These are phyloP conservation scores for Pinna nobilis DNA, from an alignment of 1,140 invertebrate species.

Conservation along the genomic window DNA sequence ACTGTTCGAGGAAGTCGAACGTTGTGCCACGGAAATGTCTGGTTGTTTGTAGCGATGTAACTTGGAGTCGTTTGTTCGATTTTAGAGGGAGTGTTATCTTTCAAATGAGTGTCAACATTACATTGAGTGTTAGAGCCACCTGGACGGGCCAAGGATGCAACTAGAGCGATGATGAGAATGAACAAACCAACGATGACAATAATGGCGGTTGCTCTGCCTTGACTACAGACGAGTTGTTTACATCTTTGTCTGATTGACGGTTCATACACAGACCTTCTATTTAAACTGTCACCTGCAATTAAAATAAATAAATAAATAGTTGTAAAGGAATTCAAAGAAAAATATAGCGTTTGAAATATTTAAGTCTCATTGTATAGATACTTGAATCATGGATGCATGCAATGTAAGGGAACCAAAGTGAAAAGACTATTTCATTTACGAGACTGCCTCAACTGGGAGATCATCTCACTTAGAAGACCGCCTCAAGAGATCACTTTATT, in stretches of 20 bases:
- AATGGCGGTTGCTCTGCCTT: constrained; percentile 87
- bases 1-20: constrained; percentile 86
- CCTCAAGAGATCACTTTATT: too few relatives aligned
- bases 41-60: constrained; percentile 66
- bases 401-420: too few relatives aligned
- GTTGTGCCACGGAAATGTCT: constrained; percentile 92
- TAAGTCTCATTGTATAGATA: background rate
- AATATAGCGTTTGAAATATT: background rate
- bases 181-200: constrained; percentile 85
- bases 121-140: constrained; percentile 25
- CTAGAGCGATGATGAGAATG: constrained; percentile 87
- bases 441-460: too few relatives aligned
- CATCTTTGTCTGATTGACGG: constrained; percentile 83
- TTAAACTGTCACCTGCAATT: constrained; percentile 80
- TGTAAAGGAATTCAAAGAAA: too few relatives aligned
- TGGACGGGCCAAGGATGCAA: constrained; percentile 92
- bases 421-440: too few relatives aligned
- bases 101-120: background rate
- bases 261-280: constrained; percentile 78
- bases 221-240: constrained; percentile 89
- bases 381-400: too few relatives aligned
- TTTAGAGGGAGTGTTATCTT: background rate
- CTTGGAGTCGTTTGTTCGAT: background rate
- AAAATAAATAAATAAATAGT: background rate
- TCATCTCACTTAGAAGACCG: too few relatives aligned